Evolutionary conservation across 92 coral and sea anemone genomes (phyloP).

Genomic region (Bergia puertoricense): DNA sequence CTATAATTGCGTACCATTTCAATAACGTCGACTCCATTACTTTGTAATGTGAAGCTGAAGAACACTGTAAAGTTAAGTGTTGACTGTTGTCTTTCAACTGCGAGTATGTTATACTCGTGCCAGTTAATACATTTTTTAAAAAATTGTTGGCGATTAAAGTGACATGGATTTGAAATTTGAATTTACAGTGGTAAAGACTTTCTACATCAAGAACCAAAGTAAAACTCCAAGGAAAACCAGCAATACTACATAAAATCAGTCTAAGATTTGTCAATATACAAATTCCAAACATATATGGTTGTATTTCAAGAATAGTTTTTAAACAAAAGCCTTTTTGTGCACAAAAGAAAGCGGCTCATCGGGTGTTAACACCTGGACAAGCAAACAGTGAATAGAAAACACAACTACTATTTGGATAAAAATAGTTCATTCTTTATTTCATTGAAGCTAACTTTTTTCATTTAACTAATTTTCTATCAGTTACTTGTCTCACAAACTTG

Average conservation of each 20-base stretch:
- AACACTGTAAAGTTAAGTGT: slow-evolving; percentile 10
- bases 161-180: neutral
- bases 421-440: slow-evolving; percentile 19
- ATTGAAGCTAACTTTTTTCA: slow-evolving; percentile 1
- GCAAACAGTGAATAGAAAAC: slow-evolving; percentile 19
- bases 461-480: slow-evolving; percentile 10
- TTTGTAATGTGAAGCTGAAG: neutral
- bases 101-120: neutral
- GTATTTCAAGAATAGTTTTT: neutral
- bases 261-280: neutral
- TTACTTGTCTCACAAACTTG: neutral
- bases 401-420: neutral
- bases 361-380: slow-evolving; percentile 36
- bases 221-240: neutral
- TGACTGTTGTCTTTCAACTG: slow-evolving; percentile 1
- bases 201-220: neutral
- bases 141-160: neutral
- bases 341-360: slow-evolving; percentile 8
- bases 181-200: neutral
- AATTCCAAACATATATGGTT: neutral
- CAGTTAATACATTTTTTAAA: neutral
- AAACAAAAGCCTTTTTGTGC: slow-evolving; percentile 19
- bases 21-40: neutral
- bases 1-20: neutral
- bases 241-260: neutral